Evolutionary conservation across 2,113 vertebrate species (phyloP), one percentile per base, ranked within the genome.

Genomic region (Hyla sarda): DNA sequence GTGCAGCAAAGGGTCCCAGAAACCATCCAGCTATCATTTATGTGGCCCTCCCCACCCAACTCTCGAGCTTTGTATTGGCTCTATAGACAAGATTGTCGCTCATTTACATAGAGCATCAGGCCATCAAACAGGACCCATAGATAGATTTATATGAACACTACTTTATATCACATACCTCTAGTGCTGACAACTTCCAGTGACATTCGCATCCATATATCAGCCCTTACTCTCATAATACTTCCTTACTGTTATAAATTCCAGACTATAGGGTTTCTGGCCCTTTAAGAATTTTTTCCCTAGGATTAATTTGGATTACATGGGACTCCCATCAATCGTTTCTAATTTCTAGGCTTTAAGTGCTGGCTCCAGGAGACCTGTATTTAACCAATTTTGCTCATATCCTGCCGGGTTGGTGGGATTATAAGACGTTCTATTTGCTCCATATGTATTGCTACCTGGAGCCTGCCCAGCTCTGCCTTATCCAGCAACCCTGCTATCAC

Each of bases 361-460:
- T 75, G 89, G 89, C 14, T 14, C 23, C 74, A 67, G 47, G 50
- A 14, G 77, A 3, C 4, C 69, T 62, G 32, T 28, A 82, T 84
- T 87, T 76, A 85, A 45, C 87, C 12, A 50, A 88, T 88, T 71
- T 86, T 82, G 83, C 88, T 16, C n/a, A 88, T 4, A 3, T 50
- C 85, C 88, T 89, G 88, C 81, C 74, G 19, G 72, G 48, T 69
- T 47, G 37, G 82, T 72, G 48, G 32, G 83, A 81, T 76, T 73
- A 0, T 3, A 88, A 83, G 72, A 69, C 1, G 0, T 76, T 88
- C 89, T 87, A 91, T 90, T 90, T 50, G 84, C 85, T 88, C 90
- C 89, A 75, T 17, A 73, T 88, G 89, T 89, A 87, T 50, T 56
- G n/a, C 88, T 45, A 41, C 71, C 82, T 88, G 87, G 85, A 84